phyloP scores from a whole-genome alignment of 2,113 vertebrate species.

The Lepus americanus region DNA sequence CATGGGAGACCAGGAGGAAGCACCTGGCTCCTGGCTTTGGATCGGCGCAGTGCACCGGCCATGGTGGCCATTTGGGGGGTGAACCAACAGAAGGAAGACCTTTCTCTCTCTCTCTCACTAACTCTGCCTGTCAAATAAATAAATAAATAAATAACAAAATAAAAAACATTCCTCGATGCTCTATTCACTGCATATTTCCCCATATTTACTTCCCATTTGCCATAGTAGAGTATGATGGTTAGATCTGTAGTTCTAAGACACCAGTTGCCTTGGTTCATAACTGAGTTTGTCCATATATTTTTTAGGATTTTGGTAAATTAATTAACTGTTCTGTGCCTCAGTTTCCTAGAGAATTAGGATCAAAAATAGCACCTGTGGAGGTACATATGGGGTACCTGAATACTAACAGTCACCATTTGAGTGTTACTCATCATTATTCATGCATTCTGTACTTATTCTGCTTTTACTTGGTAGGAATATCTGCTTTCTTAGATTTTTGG shows the following conservation, averaged over 20 bases:
- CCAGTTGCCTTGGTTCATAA: not conserved
- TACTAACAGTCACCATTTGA: not conserved
- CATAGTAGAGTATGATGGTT: not conserved
- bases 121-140: no score
- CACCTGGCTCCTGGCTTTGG: no score
- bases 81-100: no score
- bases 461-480: not conserved
- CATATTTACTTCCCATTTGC: not conserved
- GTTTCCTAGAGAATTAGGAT: not conserved
- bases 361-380: not conserved
- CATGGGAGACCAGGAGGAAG: no score
- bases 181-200: not conserved
- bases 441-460: not conserved
- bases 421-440: not conserved
- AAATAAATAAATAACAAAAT: no score
- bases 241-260: not conserved
- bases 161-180: not conserved
- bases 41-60: no score
- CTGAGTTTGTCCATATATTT: not conserved
- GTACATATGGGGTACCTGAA: not conserved
- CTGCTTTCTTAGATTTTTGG: not conserved
- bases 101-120: no score
- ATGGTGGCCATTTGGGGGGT: no score
- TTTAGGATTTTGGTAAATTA: not conserved
- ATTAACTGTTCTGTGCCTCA: not conserved